Base-by-base conservation (phyloP, 2,113 vertebrate species). In the Laticauda laticaudata region DNA sequence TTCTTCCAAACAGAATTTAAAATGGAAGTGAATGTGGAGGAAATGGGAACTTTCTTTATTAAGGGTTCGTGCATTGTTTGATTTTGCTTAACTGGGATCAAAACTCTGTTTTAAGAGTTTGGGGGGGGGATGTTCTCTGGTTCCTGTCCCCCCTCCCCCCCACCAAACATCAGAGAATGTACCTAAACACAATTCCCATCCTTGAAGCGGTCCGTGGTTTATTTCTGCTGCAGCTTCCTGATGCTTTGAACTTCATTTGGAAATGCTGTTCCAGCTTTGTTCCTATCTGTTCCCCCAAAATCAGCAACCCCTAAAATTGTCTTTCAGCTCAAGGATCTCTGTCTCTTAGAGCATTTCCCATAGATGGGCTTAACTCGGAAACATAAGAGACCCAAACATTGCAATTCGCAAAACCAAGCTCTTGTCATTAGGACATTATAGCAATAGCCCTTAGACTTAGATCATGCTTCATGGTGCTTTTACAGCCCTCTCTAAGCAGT, bases 51-150 rank as follows among this genome's bases (percentile, higher is more conserved):
- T 54, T 87, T 87, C 43, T 87, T 87, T 64, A 86, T 34, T 88
- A 43, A 69, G 57, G 5, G n/a, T 51, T 20, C 18, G 9, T 14
- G 14, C 29, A 1, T 85, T 87, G 29, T 45, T 92, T 53, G 87
- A 92, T 87, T 88, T 69, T 91, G 34, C 15, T 85, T 69, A 92
- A 88, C 45, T 54, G 48, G 91, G 86, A 88, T 88, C 87, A 64
- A 64, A 64, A 20, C 24, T 9, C 11, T 53, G 81, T 87, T 88
- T 88, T 59, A 69, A 54, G 88, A 43, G n/a, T 55, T 87, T 69
- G 64, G 10, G 39, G 11, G 48, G 48, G 8, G 48, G 8, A 7
- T 8, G 7, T 34, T 34, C 48, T 1, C 39, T 92, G 91, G 39
- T n/a, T 18, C 53, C 34, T 64, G 87, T 26, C 57, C 15, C 56